Base-by-base conservation (phyloP, 2,113 vertebrate genomes). In the Pontoporia blainvillei region DNA sequence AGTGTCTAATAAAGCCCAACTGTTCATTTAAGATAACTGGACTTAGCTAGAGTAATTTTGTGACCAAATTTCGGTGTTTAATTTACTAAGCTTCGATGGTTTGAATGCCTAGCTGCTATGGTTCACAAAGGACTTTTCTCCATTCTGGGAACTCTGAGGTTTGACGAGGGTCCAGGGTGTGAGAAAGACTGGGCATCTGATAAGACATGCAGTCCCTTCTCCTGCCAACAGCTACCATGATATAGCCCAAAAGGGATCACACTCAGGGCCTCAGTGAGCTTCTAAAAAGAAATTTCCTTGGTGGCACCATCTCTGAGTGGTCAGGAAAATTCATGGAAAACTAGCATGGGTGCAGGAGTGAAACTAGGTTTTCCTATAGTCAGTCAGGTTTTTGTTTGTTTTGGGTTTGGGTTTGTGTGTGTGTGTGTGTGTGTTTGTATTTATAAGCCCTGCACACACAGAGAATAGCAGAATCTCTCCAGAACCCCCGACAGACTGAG, bases 321-420 rank as follows among this genome's bases (percentile, higher is more conserved):
- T 67, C 20, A 46, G 31, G 69, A n/a, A 71, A 94, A 87, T n/a
- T 75, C 67, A 23, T 23, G 8, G 84, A 49, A 79, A 84, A 81
- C 5, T n/a, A 89, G 57, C 9, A 34, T 3, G 29, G 36, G 29
- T 82, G 8, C 52, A 64, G 27, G 41, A 29, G 23, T 17, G 23
- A 76, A 85, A n/a, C 3, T 34, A 31, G 67, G 23, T 17, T 86
- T 76, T 44, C 44, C 87, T 57, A 23, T 7, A 34, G 41, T 49
- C 72, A 39, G 15, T 18, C 52, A 52, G 75, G 4, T 34, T 13
- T 78, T 54, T 78, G 18, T 78, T 76, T 76, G 20, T 17, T 52
- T 72, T 46, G 21, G 49, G 20, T 13, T 78, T n/a, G 75, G 4
- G n/a, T 76, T 23, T 39, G 59, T 46, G 1, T 34, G 34, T 20